These are phyloP conservation scores for Mythimna lalbum DNA, from an alignment of 2,888 invertebrate genomes.

Conservation along the genomic window DNA sequence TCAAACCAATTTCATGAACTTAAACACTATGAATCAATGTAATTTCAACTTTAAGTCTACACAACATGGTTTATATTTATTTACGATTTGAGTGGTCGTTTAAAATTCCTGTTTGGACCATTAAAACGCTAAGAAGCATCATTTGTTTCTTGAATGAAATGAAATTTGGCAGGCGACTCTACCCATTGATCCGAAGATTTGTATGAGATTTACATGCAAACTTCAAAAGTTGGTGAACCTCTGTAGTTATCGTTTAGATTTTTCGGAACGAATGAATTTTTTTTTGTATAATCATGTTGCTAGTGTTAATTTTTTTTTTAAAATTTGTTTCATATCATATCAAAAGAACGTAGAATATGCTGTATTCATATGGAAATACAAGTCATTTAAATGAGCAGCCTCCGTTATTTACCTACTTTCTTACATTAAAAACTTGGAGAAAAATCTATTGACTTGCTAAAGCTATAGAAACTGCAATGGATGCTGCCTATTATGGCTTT, in stretches of 20 bases:
- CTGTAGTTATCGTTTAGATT: too few relatives aligned
- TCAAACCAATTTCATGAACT: conserved; percentile 22
- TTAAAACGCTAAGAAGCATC: conserved; percentile 32
- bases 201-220: too few relatives aligned
- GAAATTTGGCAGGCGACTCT: conserved; percentile 10
- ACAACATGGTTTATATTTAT: background rate
- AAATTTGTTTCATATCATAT: too few relatives aligned
- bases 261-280: too few relatives aligned
- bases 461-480: background rate
- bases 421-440: background rate
- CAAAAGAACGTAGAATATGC: too few relatives aligned
- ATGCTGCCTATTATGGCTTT: background rate
- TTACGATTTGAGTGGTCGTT: background rate
- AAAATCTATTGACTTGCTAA: background rate
- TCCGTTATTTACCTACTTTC: background rate
- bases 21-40: background rate
- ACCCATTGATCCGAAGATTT: conserved; percentile 19
- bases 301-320: too few relatives aligned
- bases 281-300: too few relatives aligned
- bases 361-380: too few relatives aligned
- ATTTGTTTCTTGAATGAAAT: conserved; percentile 35
- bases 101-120: conserved; percentile 16
- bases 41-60: conserved; percentile 6
- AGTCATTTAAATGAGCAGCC: too few relatives aligned
- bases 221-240: background rate